Evolutionary conservation across 2,888 invertebrate species (phyloP), one percentile per base, ranked within the genome.

Genomic region (Diarsia dahlii): DNA sequence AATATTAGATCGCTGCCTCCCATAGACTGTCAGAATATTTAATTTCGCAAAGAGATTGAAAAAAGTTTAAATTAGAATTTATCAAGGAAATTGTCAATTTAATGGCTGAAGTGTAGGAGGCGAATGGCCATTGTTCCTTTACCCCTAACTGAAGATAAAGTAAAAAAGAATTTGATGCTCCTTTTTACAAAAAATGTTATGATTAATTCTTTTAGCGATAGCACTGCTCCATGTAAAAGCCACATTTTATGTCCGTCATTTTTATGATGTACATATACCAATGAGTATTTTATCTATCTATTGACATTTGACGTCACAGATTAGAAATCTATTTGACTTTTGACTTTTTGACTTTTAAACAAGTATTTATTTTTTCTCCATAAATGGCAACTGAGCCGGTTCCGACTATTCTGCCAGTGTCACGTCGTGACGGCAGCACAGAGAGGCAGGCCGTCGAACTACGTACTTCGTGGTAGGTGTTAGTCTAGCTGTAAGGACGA

Each of bases 51-150:
- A 54, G 64, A 81, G 77, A 82, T 81, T 81, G 82, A 84, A 82
- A 82, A 82, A 82, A 77, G 85, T 82, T 84, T 65, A 68, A 68
- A 77, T 77, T 77, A 62, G 20, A 80, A 78, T 84, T 76, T 67
- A 84, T 81, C 52, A 73, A 68, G 81, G 58, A 74, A 82, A 81
- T 82, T 84, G 67, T 0, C 82, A 81, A 81, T 82, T 77, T 76
- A 70, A 65, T 73, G 62, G 71, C 73, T 56, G 20, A 62, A 60
- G 48, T 46, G 60, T 67, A 15, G 13, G 8, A 39, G 23, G 12
- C 70, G 39, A 75, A 62, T 13, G 3, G 48, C 54, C n/a, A 56
- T 64, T 58, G 45, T 76, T 50, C 28, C 46, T 28, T 68, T 23
- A 50, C 18, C 46, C 63, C 15, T 63, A 28, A 34, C 5, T 23